A percentile compares a stretch with the other conserved stretches of the same genome.
Conservation (phyloP, 2,797 vertebrate species). For the Tangara arthus region DNA sequence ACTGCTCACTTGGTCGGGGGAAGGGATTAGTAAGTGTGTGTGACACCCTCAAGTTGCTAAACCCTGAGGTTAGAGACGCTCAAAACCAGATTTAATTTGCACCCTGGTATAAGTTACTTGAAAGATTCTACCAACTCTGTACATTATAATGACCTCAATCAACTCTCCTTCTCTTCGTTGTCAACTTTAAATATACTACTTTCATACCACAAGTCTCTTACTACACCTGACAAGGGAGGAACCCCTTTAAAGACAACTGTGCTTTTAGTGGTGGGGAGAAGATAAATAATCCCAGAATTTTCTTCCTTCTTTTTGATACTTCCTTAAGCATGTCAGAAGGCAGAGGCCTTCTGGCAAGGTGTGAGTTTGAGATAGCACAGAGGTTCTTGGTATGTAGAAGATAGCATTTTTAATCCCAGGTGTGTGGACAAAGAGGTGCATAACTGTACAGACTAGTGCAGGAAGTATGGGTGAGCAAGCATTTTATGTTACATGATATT, state of each 20-base stretch:
- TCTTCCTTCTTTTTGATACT: neutral
- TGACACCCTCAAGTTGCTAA: neutral
- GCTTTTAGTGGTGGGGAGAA: neutral
- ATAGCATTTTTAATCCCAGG: neutral
- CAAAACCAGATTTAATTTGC: neutral
- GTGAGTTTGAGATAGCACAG: neutral
- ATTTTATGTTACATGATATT: neutral
- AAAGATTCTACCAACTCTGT: neutral
- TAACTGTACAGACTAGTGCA: neutral
- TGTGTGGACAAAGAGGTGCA: neutral
- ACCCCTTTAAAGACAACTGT: neutral
- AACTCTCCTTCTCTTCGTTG: neutral
- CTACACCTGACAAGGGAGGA: neutral
- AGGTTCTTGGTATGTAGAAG: constrained; percentile 21
- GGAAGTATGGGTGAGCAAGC: neutral
- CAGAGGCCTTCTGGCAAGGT: constrained; percentile 19
- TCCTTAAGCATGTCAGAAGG: constrained; percentile 2
- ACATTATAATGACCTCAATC: neutral
- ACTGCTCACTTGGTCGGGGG: neutral
- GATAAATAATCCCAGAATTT: constrained; percentile 2
- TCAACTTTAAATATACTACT: neutral
- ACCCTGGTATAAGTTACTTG: neutral
- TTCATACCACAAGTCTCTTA: neutral
- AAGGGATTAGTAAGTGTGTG: neutral
- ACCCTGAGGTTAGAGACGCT: neutral